These are phyloP conservation scores for Clarias platycephalus DNA, from an alignment of 2,797 vertebrate species.

Conservation along the genomic window DNA sequence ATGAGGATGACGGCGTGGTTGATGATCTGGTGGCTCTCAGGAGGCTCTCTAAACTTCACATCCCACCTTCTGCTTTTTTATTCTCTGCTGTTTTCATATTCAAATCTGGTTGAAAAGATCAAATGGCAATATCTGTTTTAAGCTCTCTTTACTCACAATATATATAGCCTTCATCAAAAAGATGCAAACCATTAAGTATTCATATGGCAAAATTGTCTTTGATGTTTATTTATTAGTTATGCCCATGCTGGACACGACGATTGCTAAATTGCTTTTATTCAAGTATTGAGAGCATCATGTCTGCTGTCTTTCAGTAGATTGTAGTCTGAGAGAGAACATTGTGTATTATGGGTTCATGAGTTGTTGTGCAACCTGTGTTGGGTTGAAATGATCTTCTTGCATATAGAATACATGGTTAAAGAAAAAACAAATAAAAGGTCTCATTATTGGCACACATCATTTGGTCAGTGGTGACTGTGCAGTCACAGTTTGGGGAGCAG, in stretches of 20 bases:
- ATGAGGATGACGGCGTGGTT: slow-evolving; percentile 12
- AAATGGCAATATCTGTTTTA: slow-evolving; percentile 52
- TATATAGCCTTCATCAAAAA: slow-evolving; percentile 21
- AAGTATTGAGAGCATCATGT: neutral
- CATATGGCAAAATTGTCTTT: neutral
- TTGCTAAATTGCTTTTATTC: neutral
- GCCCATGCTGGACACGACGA: neutral
- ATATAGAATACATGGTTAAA: neutral
- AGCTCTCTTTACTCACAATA: slow-evolving; percentile 16
- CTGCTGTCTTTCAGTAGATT: slow-evolving; percentile 15
- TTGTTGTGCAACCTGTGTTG: neutral
- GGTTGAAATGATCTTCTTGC: neutral
- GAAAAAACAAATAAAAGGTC: neutral
- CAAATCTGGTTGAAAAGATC: slow-evolving; percentile 51
- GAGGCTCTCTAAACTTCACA: slow-evolving; percentile 41
- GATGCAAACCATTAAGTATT: slow-evolving; percentile 12
- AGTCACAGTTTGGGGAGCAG: neutral
- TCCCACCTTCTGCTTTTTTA: slow-evolving; percentile 12
- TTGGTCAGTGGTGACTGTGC: slow-evolving; percentile 20
- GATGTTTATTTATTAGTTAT: slow-evolving; percentile 15
- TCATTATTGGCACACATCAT: neutral
- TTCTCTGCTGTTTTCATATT: slow-evolving; percentile 44
- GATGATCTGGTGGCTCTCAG: slow-evolving; percentile 34
- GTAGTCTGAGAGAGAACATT: slow-evolving; percentile 5
- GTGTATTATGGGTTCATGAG: neutral